A percentile compares a stretch with the other conserved stretches of the same genome.
phyloP scores from a whole-genome alignment of 1,140 invertebrate genomes.

The Zaprionus gabonicus region DNA sequence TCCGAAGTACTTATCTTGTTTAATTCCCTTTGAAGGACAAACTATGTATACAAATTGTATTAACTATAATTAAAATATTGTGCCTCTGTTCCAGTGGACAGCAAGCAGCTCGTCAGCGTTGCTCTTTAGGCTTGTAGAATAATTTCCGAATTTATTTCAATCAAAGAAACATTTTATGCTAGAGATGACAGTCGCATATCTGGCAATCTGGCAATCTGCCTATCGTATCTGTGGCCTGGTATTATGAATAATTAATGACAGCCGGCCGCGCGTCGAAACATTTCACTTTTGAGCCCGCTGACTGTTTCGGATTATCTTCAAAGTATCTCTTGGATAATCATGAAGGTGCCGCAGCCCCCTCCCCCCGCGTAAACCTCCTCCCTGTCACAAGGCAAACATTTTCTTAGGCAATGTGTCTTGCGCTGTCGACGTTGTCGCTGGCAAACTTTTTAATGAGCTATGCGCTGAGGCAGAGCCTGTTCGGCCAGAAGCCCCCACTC shows the following conservation, averaged over 20 bases:
- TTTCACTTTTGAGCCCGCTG: slow-evolving; percentile 61
- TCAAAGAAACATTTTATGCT: slow-evolving; percentile 47
- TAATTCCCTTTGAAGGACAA: slow-evolving; percentile 9
- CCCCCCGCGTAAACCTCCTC: not conserved
- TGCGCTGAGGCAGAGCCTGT: slow-evolving; percentile 46
- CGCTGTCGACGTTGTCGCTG: slow-evolving; percentile 58
- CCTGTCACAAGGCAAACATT: slow-evolving; percentile 54
- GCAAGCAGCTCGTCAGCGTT: not conserved
- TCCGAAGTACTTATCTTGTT: not conserved
- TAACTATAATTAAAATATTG: not conserved
- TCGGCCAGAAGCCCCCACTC: not conserved
- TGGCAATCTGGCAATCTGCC: not conserved
- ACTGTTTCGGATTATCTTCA: slow-evolving; percentile 64
- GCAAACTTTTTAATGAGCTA: slow-evolving; percentile 79
- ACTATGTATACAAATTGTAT: not conserved
- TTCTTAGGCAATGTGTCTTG: slow-evolving; percentile 71
- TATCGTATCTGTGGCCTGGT: slow-evolving; percentile 41
- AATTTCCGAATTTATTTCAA: slow-evolving; percentile 63
- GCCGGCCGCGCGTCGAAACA: slow-evolving; percentile 41
- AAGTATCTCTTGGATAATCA: slow-evolving; percentile 73
- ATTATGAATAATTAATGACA: slow-evolving; percentile 80
- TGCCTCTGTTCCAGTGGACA: not conserved
- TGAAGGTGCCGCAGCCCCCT: slow-evolving; percentile 52
- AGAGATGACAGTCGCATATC: slow-evolving; percentile 16
- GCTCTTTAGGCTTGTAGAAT: slow-evolving; percentile 31